Evolutionary conservation across 1,140 invertebrate genomes (phyloP).

Genomic region (Heliconius hewitsoni): DNA sequence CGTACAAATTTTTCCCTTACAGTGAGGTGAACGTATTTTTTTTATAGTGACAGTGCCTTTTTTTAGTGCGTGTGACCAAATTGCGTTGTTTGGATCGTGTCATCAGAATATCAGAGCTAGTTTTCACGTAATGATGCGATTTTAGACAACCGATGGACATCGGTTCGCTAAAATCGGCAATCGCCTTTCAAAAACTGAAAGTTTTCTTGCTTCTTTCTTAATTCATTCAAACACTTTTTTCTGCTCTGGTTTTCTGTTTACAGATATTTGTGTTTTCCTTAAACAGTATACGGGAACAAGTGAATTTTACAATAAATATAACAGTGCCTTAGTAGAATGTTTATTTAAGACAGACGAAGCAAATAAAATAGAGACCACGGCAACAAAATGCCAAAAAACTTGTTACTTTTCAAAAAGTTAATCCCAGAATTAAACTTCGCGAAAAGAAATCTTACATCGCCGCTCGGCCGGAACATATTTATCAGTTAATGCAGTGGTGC

Average conservation of each 20-base stretch:
- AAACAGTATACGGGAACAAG: slow-evolving; percentile 70
- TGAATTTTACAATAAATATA: slow-evolving; percentile 64
- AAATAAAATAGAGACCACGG: slow-evolving; percentile 63
- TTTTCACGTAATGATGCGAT: slow-evolving; percentile 50
- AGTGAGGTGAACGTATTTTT: slow-evolving; percentile 67
- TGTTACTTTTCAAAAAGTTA: slow-evolving; percentile 77
- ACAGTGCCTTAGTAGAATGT: slow-evolving; percentile 75
- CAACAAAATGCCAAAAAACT: slow-evolving; percentile 80
- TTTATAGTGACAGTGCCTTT: slow-evolving; percentile 67
- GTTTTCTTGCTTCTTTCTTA: slow-evolving; percentile 28
- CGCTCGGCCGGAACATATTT: slow-evolving; percentile 73
- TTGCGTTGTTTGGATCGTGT: slow-evolving; percentile 56
- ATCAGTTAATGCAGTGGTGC: slow-evolving; percentile 72
- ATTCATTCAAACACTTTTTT: slow-evolving; percentile 63
- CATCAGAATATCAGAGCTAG: slow-evolving; percentile 41
- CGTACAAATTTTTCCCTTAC: slow-evolving; percentile 75
- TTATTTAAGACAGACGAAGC: slow-evolving; percentile 62
- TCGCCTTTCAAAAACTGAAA: slow-evolving; percentile 31
- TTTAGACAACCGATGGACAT: slow-evolving; percentile 66
- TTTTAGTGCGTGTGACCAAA: slow-evolving; percentile 51
- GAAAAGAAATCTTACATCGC: slow-evolving; percentile 76
- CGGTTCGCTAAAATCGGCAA: slow-evolving; percentile 64
- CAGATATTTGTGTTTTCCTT: slow-evolving; percentile 64
- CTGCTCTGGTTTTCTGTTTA: slow-evolving; percentile 71
- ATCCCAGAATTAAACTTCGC: slow-evolving; percentile 78